phyloP scores from a whole-genome alignment of 2,113 vertebrate species.

The Hylia prasina region DNA sequence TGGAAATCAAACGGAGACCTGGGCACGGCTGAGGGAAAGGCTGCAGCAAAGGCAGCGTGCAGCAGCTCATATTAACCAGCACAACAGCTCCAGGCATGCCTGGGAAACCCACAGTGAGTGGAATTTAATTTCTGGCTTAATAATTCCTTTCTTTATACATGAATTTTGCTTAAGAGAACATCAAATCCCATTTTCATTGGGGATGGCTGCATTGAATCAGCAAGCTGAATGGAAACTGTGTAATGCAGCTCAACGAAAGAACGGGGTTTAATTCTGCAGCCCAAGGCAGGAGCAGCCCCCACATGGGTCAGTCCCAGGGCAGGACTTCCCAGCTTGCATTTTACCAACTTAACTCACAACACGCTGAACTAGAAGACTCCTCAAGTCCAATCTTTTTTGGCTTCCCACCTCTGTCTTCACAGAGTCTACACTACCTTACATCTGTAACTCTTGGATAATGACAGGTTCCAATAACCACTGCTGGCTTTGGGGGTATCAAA shows the following conservation, averaged over 20 bases:
- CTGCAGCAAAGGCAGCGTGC: background rate
- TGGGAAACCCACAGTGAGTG: background rate
- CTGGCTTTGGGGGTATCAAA: background rate
- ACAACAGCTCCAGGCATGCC: conserved; percentile 1
- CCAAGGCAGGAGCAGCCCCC: background rate
- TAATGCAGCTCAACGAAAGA: background rate
- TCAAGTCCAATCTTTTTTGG: background rate
- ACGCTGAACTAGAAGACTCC: background rate
- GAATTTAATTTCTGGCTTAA: conserved; percentile 39
- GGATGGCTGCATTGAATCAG: background rate
- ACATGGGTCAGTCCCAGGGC: rapidly evolving
- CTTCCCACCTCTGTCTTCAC: background rate
- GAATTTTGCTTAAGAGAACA: conserved; percentile 25
- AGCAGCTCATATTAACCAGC: background rate
- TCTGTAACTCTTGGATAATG: background rate
- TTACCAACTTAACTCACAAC: background rate
- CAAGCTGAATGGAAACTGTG: background rate
- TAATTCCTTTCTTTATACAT: conserved; percentile 25
- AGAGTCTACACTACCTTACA: background rate
- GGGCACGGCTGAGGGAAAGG: background rate
- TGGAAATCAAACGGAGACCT: background rate
- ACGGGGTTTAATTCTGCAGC: background rate
- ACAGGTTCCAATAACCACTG: background rate
- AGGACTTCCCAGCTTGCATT: background rate
- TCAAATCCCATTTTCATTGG: conserved; percentile 16